These are phyloP conservation scores for Hemaris fuciformis DNA, from an alignment of 2,888 invertebrate genomes.

Conservation along the genomic window DNA sequence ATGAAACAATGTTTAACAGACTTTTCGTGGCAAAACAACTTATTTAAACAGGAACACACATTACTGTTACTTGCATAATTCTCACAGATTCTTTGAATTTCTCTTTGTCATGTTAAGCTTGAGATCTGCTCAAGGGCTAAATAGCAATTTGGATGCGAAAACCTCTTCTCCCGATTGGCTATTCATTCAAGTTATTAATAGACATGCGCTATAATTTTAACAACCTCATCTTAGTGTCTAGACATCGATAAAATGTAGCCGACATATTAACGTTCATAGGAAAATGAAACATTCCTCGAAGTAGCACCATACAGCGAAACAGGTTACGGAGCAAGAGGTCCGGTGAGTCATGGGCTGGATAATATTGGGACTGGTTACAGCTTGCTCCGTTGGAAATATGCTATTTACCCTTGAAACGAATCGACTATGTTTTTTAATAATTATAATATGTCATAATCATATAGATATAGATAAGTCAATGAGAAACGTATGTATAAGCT, in stretches of 20 bases:
- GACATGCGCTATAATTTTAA: neutral
- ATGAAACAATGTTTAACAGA: no score
- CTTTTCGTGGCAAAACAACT: no score
- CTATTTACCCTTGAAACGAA: neutral
- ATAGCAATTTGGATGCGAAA: neutral
- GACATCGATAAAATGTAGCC: neutral
- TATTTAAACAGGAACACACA: no score
- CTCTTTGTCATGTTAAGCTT: no score
- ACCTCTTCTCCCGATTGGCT: no score
- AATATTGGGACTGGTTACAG: neutral
- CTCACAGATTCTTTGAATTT: no score
- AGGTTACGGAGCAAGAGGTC: neutral
- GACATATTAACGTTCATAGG: constrained; percentile 13
- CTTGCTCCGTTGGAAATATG: neutral
- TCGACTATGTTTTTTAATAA: neutral
- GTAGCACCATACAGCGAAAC: neutral
- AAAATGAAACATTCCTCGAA: constrained; percentile 1
- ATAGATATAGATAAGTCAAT: no score
- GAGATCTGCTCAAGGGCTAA: neutral
- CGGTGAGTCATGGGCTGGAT: neutral
- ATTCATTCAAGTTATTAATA: neutral
- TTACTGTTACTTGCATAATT: no score
- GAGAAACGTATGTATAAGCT: neutral
- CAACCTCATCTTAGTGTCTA: neutral
- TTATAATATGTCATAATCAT: no score